A percentile compares a stretch with the other conserved stretches of the same genome.
These are phyloP conservation scores for Noctuana brunneofusca DNA, from an alignment of 2,888 invertebrate genomes.

Conservation along the genomic window DNA sequence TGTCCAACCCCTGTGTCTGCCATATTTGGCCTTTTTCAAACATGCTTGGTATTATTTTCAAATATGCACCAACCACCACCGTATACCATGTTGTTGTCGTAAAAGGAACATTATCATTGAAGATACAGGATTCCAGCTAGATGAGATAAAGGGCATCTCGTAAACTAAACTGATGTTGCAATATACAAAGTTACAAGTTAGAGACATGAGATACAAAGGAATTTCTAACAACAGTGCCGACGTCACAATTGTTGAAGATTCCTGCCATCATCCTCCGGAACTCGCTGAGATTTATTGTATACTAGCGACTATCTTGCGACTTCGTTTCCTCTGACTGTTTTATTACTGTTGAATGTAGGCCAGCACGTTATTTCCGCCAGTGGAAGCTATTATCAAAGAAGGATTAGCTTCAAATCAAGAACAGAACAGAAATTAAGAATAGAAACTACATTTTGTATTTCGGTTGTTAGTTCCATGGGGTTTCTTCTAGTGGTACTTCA, in stretches of 20 bases:
- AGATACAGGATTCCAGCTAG: not conserved
- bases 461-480: no score
- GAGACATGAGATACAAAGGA: not conserved
- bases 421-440: not conserved
- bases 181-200: not conserved
- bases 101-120: no score
- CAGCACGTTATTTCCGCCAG: slow-evolving; percentile 30
- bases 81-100: no score
- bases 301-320: slow-evolving; percentile 19
- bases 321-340: slow-evolving; percentile 28
- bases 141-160: not conserved
- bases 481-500: no score
- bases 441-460: not conserved
- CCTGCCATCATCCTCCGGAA: slow-evolving; percentile 31
- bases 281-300: slow-evolving; percentile 23
- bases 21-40: no score
- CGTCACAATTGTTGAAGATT: not conserved
- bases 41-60: no score
- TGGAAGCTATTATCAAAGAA: not conserved
- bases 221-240: not conserved
- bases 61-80: no score
- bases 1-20: no score
- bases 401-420: not conserved
- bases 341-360: slow-evolving; percentile 30
- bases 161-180: not conserved